Base-by-base conservation (phyloP, 2,113 vertebrate genomes). In the Elephas maximus region DNA sequence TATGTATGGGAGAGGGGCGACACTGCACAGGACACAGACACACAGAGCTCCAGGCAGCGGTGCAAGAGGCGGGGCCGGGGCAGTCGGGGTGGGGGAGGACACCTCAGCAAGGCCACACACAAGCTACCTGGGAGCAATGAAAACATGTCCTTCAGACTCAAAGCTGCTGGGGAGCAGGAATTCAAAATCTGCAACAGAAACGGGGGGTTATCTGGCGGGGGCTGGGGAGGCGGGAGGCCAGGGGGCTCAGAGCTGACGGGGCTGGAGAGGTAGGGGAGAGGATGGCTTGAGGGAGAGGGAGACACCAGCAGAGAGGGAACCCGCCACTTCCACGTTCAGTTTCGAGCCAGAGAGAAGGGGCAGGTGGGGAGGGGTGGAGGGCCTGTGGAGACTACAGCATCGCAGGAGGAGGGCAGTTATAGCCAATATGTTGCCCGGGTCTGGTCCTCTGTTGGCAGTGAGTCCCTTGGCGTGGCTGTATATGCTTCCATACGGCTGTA, bases 141-240 rank as follows among this genome's bases (percentile, higher is more conserved):
- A 99, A 98, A 99, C 99, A 99, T 99, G 99, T 99, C 99, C 99
- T 99, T 99, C 99, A 98, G 99, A 99, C 99, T 99, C 99, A 99
- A 99, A 99, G 99, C 99, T 99, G 99, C 99, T 99, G 99, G 99
- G 99, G 99, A 99, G 99, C 99, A 99, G 99, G 99, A 99, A 99
- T 98, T 99, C 99, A 99, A 99, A 99, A 99, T 99, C 99, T 99
- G 99, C 99, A 99, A 99, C 99, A 99, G 99, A 99, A 99, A 99
- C 98, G 99, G 98, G 99, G 99, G 98, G 99, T 99, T 99, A 99
- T 99, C 99, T 91, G 98, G 99, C 97, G 98, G 98, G 97, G 98
- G 98, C 93, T 80, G 97, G 98, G 48, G 20, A 91, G 79, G 93
- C n/a, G 0, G 79, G 93, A 98, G 96, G 98, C 98, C 97, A 78